A percentile compares a stretch with the other conserved stretches of the same genome.
Evolutionary conservation across 2,888 invertebrate species (phyloP).

Genomic region (Eulithis testata): DNA sequence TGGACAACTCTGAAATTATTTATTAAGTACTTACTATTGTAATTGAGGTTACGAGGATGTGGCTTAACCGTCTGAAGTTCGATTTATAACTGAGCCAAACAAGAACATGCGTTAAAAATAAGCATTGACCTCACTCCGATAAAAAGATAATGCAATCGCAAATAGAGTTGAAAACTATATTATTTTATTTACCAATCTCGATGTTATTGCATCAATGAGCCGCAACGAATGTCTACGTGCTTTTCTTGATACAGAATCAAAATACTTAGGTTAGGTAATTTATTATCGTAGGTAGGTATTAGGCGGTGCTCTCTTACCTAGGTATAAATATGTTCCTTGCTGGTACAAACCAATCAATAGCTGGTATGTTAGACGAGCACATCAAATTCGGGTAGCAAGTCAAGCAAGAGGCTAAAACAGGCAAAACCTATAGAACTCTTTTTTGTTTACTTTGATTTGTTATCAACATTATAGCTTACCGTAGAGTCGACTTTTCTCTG

Average conservation of each 20-base stretch:
- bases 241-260: background rate
- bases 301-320: no score
- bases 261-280: no score
- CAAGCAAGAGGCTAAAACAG: slow-evolving; percentile 4
- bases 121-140: slow-evolving; percentile 67
- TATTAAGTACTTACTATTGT: slow-evolving; percentile 6
- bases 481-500: slow-evolving; percentile 65
- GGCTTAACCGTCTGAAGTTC: slow-evolving; percentile 41
- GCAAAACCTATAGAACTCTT: background rate
- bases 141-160: slow-evolving; percentile 69
- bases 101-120: slow-evolving; percentile 42
- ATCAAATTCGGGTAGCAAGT: background rate
- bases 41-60: slow-evolving; percentile 24
- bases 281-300: background rate
- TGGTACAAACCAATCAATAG: no score
- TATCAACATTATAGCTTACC: slow-evolving; percentile 53
- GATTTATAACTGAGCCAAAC: slow-evolving; percentile 52
- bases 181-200: slow-evolving; percentile 18
- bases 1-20: slow-evolving; percentile 51
- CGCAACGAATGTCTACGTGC: slow-evolving; percentile 24
- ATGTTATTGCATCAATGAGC: slow-evolving; percentile 39
- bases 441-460: slow-evolving; percentile 25
- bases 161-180: slow-evolving; percentile 61
- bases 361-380: no score
- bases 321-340: no score